Percentiles rank a stretch among this genome's conserved stretches.
phyloP scores from a whole-genome alignment of 2,797 vertebrate species.

The Onychomys torridus region DNA sequence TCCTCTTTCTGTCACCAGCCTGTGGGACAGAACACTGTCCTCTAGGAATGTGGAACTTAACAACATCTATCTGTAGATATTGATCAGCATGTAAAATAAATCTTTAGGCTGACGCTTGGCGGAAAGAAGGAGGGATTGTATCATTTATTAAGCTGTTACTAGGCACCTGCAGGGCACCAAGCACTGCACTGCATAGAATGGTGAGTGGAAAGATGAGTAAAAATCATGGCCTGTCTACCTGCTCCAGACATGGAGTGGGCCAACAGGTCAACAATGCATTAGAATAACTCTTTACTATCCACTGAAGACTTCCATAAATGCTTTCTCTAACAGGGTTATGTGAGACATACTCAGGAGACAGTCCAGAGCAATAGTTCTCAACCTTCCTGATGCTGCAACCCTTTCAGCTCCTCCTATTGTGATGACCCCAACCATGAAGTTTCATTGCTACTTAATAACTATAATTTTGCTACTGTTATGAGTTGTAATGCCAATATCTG shows the following conservation, averaged over 20 bases:
- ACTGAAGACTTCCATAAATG: background rate
- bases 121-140: background rate
- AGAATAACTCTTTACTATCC: background rate
- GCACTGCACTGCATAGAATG: background rate
- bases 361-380: background rate
- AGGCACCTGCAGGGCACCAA: background rate
- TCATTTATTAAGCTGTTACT: background rate
- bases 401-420: background rate
- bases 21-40: background rate
- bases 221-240: no score
- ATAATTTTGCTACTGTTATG: background rate
- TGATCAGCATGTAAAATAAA: background rate
- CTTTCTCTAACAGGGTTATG: fast-evolving
- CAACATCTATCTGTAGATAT: background rate
- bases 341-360: background rate
- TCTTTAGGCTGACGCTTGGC: background rate
- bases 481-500: background rate
- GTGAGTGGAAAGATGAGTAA: background rate
- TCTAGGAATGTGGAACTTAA: background rate
- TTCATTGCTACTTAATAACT: background rate
- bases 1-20: background rate
- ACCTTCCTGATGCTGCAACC: background rate
- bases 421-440: background rate
- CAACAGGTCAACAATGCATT: background rate
- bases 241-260: background rate